These are phyloP conservation scores for Ferrisia virgata DNA, from an alignment of 2,888 invertebrate genomes.

Conservation along the genomic window DNA sequence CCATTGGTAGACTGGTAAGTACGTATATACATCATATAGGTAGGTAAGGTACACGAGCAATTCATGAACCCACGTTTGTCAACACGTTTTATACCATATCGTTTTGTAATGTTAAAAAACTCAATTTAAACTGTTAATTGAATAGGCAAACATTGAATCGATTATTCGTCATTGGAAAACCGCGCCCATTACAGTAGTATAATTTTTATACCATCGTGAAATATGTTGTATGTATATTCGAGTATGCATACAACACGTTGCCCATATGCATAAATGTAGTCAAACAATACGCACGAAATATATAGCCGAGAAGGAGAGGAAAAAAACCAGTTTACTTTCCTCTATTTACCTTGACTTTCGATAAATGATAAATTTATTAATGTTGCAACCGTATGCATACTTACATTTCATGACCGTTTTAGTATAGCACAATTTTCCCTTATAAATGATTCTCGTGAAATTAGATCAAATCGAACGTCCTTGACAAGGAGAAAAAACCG, in stretches of 20 bases:
- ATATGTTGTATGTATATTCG: too few species aligned
- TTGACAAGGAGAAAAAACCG: neutral
- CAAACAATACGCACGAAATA: neutral
- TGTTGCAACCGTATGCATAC: neutral
- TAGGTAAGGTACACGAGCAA: too few species aligned
- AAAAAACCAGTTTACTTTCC: slow-evolving; percentile 7
- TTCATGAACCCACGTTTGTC: too few species aligned
- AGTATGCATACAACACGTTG: neutral
- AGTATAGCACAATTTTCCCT: neutral
- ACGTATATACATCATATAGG: too few species aligned
- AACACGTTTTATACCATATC: neutral
- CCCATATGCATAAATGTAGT: too few species aligned
- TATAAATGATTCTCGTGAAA: neutral
- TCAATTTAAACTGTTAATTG: neutral
- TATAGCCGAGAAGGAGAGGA: neutral
- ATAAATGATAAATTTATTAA: neutral
- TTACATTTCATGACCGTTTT: neutral
- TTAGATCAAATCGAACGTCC: neutral
- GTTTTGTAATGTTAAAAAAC: neutral
- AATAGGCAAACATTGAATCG: neutral
- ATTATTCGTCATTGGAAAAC: neutral
- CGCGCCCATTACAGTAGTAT: neutral
- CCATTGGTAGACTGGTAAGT: too few species aligned
- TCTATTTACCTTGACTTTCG: slow-evolving; percentile 1
- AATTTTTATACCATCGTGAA: neutral